Evolutionary conservation across 2,113 vertebrate species (phyloP).

Genomic region (Azemiops feae): DNA sequence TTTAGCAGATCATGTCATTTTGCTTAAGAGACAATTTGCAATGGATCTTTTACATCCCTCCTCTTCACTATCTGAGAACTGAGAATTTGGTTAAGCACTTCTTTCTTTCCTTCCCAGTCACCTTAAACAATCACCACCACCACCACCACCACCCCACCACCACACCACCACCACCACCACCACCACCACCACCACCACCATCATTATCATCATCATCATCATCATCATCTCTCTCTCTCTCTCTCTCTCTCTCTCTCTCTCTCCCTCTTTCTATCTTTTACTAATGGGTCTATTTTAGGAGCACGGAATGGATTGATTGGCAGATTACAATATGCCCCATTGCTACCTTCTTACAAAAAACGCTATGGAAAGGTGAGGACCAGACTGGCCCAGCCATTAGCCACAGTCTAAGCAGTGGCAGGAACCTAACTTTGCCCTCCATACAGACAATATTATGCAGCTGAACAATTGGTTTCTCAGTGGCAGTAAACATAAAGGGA

Average conservation of each 20-base stretch:
- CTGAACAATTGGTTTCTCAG: background rate
- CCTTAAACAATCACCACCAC: background rate
- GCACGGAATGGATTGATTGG: background rate
- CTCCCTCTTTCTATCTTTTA: background rate
- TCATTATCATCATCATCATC: too few relatives aligned
- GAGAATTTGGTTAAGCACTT: background rate
- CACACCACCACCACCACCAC: too few relatives aligned
- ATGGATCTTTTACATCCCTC: background rate
- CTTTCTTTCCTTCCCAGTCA: background rate
- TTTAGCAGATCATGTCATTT: background rate
- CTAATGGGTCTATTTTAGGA: background rate
- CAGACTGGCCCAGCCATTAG: background rate
- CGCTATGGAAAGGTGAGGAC: background rate
- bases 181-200: too few relatives aligned
- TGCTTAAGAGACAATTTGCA: background rate
- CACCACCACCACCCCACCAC: too few relatives aligned
- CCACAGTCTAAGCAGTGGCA: background rate
- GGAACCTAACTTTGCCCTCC: background rate
- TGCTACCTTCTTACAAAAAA: background rate
- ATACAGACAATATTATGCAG: background rate
- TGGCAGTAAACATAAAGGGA: background rate
- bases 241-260: too few relatives aligned
- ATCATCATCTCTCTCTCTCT: too few relatives aligned
- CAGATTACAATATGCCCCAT: background rate
- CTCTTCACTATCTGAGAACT: background rate